phyloP scores from a whole-genome alignment of 1,140 invertebrate species.

The Archegozetes longisetosus region DNA sequence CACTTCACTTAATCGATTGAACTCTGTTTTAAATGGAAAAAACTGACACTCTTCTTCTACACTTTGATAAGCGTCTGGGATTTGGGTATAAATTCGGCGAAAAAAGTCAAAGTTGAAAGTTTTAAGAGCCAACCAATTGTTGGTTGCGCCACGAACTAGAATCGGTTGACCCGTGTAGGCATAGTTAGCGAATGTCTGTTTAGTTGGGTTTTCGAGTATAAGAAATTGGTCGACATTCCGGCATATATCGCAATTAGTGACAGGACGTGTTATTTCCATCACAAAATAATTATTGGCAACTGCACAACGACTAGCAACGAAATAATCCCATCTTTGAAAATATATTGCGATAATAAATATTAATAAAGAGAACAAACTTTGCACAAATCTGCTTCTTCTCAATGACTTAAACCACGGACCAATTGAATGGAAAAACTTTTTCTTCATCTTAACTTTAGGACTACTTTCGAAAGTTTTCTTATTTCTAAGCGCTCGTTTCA shows the following conservation, averaged over 20 bases:
- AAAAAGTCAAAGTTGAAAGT: slow-evolving; percentile 63
- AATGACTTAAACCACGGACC: not conserved
- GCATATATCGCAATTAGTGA: slow-evolving; percentile 63
- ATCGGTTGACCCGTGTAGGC: slow-evolving; percentile 61
- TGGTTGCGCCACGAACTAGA: slow-evolving; percentile 57
- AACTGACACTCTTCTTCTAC: slow-evolving; percentile 52
- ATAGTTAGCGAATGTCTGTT: slow-evolving; percentile 42
- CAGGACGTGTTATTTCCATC: slow-evolving; percentile 63
- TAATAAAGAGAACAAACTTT: not conserved
- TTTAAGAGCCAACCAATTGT: slow-evolving; percentile 53
- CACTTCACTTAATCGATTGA: slow-evolving; percentile 52
- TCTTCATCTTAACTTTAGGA: not conserved
- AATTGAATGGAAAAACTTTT: not conserved
- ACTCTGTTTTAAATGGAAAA: slow-evolving; percentile 76
- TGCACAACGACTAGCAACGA: slow-evolving; percentile 11
- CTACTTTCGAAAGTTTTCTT: not conserved
- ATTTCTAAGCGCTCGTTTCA: not conserved
- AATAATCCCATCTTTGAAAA: not conserved
- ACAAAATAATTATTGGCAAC: slow-evolving; percentile 56
- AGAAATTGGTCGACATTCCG: slow-evolving; percentile 36
- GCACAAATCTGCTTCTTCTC: not conserved
- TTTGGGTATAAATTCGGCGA: slow-evolving; percentile 48
- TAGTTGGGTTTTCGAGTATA: slow-evolving; percentile 45
- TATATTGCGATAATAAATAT: not conserved
- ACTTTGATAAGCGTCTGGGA: slow-evolving; percentile 25